These are phyloP conservation scores for Pammene fasciana DNA, from an alignment of 2,888 invertebrate genomes.

Conservation along the genomic window DNA sequence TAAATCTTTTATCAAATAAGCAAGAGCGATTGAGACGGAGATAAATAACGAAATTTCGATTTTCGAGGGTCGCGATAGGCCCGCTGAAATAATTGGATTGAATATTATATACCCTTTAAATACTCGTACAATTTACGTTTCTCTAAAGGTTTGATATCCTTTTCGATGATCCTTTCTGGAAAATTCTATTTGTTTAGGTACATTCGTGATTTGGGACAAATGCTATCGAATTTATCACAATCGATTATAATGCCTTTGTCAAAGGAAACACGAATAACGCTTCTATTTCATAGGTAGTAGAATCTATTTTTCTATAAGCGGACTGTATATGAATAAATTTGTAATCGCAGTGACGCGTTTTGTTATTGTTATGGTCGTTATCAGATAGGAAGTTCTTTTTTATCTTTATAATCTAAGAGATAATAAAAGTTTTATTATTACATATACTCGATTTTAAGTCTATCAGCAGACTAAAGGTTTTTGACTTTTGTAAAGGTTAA, in stretches of 20 bases:
- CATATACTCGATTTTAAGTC: conserved; percentile 13
- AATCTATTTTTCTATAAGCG: background rate
- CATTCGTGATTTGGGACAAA: background rate
- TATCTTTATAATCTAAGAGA: conserved; percentile 13
- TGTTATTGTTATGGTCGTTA: conserved; percentile 38
- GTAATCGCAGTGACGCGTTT: conserved; percentile 22
- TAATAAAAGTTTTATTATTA: conserved; percentile 14
- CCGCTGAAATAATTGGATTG: too few relatives aligned
- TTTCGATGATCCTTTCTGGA: background rate
- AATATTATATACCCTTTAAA: background rate
- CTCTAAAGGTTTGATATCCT: background rate
- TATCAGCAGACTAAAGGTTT: conserved; percentile 5
- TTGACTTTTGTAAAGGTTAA: conserved; percentile 6
- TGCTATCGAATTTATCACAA: background rate
- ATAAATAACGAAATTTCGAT: too few relatives aligned
- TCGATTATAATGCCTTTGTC: conserved; percentile 12
- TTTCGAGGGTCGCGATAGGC: too few relatives aligned
- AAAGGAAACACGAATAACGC: background rate
- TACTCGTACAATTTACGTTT: background rate
- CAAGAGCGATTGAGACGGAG: too few relatives aligned
- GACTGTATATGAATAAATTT: background rate
- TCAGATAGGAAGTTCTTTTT: conserved; percentile 18
- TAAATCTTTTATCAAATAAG: too few relatives aligned
- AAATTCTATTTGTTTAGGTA: conserved; percentile 7
- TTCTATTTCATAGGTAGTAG: background rate